These are phyloP conservation scores for Drosophila bipectinata DNA, from an alignment of 1,140 invertebrate species.

Conservation along the genomic window DNA sequence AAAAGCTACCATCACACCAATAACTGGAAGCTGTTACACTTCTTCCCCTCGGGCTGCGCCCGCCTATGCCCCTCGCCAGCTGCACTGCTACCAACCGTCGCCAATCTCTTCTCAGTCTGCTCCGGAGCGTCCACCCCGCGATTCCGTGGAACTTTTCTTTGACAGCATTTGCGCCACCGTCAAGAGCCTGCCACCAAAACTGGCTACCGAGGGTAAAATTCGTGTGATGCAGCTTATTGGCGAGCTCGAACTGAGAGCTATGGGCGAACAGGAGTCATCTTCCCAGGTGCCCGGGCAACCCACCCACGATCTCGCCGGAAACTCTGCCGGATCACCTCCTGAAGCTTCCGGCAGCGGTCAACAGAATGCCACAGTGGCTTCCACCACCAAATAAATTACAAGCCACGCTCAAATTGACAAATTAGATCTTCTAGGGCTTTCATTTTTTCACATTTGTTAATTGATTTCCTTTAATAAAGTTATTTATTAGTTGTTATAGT, in stretches of 20 bases:
- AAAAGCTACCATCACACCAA: slow-evolving; percentile 70
- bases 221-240: slow-evolving; percentile 74
- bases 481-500: slow-evolving; percentile 43
- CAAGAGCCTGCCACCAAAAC: slow-evolving; percentile 68
- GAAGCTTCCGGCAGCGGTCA: slow-evolving; percentile 58
- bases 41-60: slow-evolving; percentile 31
- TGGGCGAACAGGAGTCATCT: slow-evolving; percentile 58
- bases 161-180: slow-evolving; percentile 76
- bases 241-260: slow-evolving; percentile 71
- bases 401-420: slow-evolving; percentile 25
- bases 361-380: slow-evolving; percentile 68
- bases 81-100: slow-evolving; percentile 57
- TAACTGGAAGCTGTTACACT: slow-evolving; percentile 31
- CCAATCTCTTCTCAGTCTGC: slow-evolving; percentile 39
- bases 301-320: slow-evolving; percentile 20
- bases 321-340: not conserved
- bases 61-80: slow-evolving; percentile 31
- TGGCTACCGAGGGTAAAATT: slow-evolving; percentile 75
- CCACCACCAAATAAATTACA: slow-evolving; percentile 58
- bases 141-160: slow-evolving; percentile 76
- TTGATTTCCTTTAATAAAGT: slow-evolving; percentile 36
- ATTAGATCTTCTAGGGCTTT: slow-evolving; percentile 22
- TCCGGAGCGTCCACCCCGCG: slow-evolving; percentile 30
- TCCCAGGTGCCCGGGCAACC: slow-evolving; percentile 13
- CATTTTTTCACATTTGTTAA: slow-evolving; percentile 27